Evolutionary conservation across 2,888 invertebrate species (phyloP), one percentile per base, ranked within the genome.

Genomic region (Eupithecia exiguata): DNA sequence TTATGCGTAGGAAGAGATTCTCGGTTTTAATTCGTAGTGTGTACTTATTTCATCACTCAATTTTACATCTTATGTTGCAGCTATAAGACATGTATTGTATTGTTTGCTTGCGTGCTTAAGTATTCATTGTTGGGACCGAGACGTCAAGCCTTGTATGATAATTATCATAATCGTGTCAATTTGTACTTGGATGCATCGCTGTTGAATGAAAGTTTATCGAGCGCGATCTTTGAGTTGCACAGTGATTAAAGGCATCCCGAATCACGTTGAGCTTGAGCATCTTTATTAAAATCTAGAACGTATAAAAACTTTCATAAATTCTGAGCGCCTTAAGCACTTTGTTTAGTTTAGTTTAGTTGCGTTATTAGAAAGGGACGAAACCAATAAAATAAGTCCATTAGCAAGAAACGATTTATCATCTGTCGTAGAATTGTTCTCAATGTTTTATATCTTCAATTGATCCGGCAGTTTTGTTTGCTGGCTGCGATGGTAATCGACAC

Each of bases 401-500:
- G 72, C 61, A 46, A 69, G 70, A 66, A 73, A 69, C 66, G 40
- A 76, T 76, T 73, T 73, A 72, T 76, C 73, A 73, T 76, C 66
- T 67, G 71, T 40, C 73, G 68, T 68, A 71, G 71, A 71, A 71
- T 71, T 66, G 72, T 76, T 76, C 62, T 61, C 66, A 76, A 73
- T 76, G 76, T 76, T 76, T 76, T 76, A 76, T 76, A 73, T 76
- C 63, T 76, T 76, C 76, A 76, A 76, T 76, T 69, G 73, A 76
- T 76, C 76, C 76, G 76, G 71, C 70, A 76, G 73, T 90, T 89
- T 88, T 89, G 91, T 90, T 89, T 82, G 83, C 84, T 84, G 81
- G 84, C 85, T 87, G 70, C 86, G 93, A 93, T 93, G 91, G 87
- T 81, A 80, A 92, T 92, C 92, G 92, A 81, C 93, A 91, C 93